Base-by-base conservation (phyloP, 2,797 vertebrate species). In the Peromyscus eremicus region DNA sequence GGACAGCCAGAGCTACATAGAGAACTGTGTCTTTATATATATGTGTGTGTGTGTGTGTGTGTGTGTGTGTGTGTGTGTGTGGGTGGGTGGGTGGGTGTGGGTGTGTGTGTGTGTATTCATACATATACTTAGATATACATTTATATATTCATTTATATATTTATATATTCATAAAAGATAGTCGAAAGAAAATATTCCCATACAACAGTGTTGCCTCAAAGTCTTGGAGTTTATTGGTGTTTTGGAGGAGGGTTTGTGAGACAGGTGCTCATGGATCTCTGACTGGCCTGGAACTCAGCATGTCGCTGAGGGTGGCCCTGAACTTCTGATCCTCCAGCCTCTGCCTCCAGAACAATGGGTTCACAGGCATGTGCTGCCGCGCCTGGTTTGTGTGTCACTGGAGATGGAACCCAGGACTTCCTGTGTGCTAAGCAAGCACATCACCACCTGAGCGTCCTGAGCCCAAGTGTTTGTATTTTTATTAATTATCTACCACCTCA, bases 191-290 rank as follows among this genome's bases (percentile, higher is more conserved):
- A 82, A 62, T 82, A 73, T 87, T 87, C 11, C 12, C 60, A 66
- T 46, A 46, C 85, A 85, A 82, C 34, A 76, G 17, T 86, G 13
- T 93, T 93, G 85, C 85, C 62, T 87, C 84, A 66, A 91, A 79
- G 82, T 86, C 17, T 19, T 66, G 29, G 70, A 71, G 60, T 75
- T 83, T 73, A 92, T 64, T 90, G 27, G 23, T 89, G 49, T 57
- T 84, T 92, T 92, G 40, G 40, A 46, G 17, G 62, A 49, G 19
- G 17, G 29, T 49, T 66, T 85, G 17, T 84, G 43, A 66, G 29
- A 34, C 27, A 64, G 27, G 37, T 29, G 57, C 37, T 83, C 62
- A 34, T 34, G 29, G 21, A 46, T 49, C 64, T 43, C 62, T 85
- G 82, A 66, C 25, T 10, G 57, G 37, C 29, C 62, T 46, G 17